Evolutionary conservation across 1,140 invertebrate species (phyloP).

Genomic region (Drosophila melanica): DNA sequence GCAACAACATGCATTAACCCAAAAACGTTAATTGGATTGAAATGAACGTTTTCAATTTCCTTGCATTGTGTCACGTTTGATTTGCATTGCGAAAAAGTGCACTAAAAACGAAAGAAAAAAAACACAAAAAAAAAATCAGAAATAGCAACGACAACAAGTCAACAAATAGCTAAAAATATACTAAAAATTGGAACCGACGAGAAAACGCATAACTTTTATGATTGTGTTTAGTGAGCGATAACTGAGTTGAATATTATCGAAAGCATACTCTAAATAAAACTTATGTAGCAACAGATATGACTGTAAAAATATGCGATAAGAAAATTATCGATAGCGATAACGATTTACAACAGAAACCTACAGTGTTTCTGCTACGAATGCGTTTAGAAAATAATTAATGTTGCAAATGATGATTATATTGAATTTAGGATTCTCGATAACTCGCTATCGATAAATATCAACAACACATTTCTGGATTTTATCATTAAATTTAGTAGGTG

Average conservation of each 20-base stretch:
- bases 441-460: too few relatives aligned
- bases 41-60: constrained; percentile 81
- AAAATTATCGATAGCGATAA: too few relatives aligned
- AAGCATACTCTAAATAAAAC: background rate
- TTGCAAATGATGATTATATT: too few relatives aligned
- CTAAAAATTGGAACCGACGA: constrained; percentile 6
- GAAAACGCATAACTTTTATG: background rate
- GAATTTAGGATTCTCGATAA: too few relatives aligned
- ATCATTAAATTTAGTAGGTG: too few relatives aligned
- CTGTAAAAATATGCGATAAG: too few relatives aligned
- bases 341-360: too few relatives aligned
- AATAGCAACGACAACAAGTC: background rate
- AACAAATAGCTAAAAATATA: constrained; percentile 3
- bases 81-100: constrained; percentile 52
- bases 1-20: constrained; percentile 72
- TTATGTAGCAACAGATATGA: too few relatives aligned
- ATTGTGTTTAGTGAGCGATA: background rate
- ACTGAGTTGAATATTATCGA: background rate
- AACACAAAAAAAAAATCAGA: constrained; percentile 3
- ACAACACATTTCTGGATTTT: too few relatives aligned
- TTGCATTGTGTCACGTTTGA: constrained; percentile 79
- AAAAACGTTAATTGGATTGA: constrained; percentile 83
- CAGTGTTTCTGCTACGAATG: too few relatives aligned
- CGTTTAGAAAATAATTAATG: too few relatives aligned
- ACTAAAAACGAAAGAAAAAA: constrained; percentile 17